Evolutionary conservation across 37 sponge, comb jelly and placozoan genomes (phyloP).

Genomic region (Beroe ovata): DNA sequence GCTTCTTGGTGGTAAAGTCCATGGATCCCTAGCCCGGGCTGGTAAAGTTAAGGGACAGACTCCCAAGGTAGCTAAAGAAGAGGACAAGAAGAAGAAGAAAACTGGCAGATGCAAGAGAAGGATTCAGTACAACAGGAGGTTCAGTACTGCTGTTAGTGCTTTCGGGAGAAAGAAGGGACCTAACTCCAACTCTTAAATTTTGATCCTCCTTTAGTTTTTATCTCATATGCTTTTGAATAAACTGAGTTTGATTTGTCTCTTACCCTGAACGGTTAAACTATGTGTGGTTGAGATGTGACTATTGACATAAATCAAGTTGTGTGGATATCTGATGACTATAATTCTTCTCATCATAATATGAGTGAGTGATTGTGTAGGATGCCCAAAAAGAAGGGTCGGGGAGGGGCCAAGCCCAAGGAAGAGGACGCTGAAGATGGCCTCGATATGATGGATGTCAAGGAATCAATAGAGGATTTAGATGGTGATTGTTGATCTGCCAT

Average conservation of each 20-base stretch:
- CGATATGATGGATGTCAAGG: slow-evolving; percentile 38
- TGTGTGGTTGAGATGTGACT: too few relatives aligned
- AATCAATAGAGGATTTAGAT: background rate
- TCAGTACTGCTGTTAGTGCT: slow-evolving; percentile 86
- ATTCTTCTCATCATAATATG: background rate
- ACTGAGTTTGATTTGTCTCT: too few relatives aligned
- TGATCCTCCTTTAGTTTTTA: background rate
- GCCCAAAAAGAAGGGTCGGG: slow-evolving; percentile 57
- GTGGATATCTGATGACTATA: background rate
- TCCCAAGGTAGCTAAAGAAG: slow-evolving; percentile 91
- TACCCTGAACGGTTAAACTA: too few relatives aligned
- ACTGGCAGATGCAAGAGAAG: slow-evolving; percentile 97
- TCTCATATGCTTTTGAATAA: slow-evolving; percentile 13
- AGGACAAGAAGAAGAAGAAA: slow-evolving; percentile 99
- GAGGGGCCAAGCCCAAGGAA: background rate
- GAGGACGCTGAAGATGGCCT: slow-evolving; percentile 7
- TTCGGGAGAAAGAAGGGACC: slow-evolving; percentile 92
- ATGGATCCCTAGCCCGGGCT: slow-evolving; percentile 98
- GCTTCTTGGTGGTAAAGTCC: slow-evolving; percentile 88
- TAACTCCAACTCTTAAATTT: slow-evolving; percentile 82
- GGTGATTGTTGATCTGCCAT: too few relatives aligned
- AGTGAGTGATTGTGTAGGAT: background rate
- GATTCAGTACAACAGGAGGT: slow-evolving; percentile 97
- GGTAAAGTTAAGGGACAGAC: slow-evolving; percentile 97
- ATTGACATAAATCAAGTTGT: too few relatives aligned